phyloP scores from a whole-genome alignment of 2,797 vertebrate species.

The Ispidina lecontei region DNA sequence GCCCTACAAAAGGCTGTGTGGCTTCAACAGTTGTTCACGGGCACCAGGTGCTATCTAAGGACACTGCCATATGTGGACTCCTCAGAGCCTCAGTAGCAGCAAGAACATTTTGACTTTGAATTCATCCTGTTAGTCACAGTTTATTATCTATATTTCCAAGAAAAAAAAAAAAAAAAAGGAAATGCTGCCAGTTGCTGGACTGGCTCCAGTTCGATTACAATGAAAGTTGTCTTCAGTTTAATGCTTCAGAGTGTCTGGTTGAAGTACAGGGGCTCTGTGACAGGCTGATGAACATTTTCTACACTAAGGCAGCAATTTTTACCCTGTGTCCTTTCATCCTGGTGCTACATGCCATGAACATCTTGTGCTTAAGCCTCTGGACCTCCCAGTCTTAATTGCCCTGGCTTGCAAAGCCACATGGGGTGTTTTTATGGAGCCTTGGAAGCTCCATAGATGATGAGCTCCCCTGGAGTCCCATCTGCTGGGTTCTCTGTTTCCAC shows the following conservation, averaged over 20 bases:
- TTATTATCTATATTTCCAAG: neutral
- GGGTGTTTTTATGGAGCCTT: neutral
- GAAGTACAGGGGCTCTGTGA: neutral
- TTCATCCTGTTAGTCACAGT: constrained; percentile 15
- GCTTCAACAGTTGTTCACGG: neutral
- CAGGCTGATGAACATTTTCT: neutral
- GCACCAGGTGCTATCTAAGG: neutral
- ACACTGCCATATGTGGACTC: neutral
- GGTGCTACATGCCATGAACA: neutral
- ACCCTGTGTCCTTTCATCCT: neutral
- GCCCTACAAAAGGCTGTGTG: fast-evolving
- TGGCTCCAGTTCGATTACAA: neutral
- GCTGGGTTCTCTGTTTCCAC: neutral
- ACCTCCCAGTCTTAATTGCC: neutral
- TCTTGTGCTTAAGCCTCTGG: neutral
- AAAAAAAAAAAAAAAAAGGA: neutral
- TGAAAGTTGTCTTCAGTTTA: neutral
- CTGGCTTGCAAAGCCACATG: neutral
- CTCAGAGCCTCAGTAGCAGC: neutral
- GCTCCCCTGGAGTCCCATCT: neutral
- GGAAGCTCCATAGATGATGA: neutral
- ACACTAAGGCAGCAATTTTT: neutral
- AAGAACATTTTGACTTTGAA: neutral
- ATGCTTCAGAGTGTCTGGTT: neutral
- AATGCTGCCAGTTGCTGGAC: neutral